phyloP scores from a whole-genome alignment of 2,113 vertebrate species.

The Cervus canadensis region DNA sequence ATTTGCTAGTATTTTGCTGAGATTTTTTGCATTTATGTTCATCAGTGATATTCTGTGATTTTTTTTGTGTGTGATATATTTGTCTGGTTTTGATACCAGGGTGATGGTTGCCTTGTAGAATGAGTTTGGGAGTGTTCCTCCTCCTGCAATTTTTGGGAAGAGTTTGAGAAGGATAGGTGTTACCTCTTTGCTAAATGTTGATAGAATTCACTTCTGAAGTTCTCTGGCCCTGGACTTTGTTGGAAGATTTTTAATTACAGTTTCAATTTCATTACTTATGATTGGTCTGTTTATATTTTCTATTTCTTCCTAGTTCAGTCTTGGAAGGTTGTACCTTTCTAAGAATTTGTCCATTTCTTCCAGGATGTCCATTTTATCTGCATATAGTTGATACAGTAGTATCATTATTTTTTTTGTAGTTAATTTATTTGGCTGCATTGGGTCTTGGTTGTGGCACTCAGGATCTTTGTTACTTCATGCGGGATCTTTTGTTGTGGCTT shows the following conservation, averaged over 20 bases:
- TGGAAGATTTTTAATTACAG: neutral
- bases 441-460: neutral
- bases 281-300: neutral
- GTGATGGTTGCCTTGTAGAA: neutral
- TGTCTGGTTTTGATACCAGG: neutral
- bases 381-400: neutral
- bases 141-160: neutral
- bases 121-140: neutral
- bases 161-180: neutral
- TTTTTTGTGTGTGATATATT: neutral
- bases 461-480: neutral
- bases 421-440: neutral
- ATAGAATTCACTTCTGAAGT: neutral
- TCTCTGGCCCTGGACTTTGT: neutral
- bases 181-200: neutral
- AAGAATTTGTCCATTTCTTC: neutral
- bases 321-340: neutral
- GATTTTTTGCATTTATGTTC: neutral
- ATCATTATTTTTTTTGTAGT: neutral
- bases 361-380: neutral
- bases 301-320: neutral
- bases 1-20: neutral
- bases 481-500: neutral
- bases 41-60: neutral
- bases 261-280: neutral